Evolutionary conservation across 2,888 invertebrate genomes (phyloP), one percentile per base, ranked within the genome.

Genomic region (Cantharis lateralis): DNA sequence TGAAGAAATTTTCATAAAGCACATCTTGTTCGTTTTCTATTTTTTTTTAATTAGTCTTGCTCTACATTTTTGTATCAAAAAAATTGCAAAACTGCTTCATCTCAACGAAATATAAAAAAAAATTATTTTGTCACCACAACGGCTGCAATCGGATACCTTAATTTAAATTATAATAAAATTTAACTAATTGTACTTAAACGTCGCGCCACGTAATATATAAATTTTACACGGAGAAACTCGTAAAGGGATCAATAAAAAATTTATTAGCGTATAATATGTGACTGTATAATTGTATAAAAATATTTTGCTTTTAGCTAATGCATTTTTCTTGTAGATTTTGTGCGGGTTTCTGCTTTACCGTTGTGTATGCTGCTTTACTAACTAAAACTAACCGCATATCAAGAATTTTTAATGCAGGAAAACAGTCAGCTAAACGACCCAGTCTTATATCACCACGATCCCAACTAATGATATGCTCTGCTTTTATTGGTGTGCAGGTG

Each of bases 381-480:
- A 99, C 99, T 70, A 99, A 99, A 91, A 99, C 99, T 11, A 99
- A 98, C 89, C 91, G 99, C 72, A 99, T 99, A 80, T 95, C 98
- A 0, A 90, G 99, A 69, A 99, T 99, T 86, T 96, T 99, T 89
- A 97, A 98, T 87, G 98, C 98, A n/a, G 96, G 97, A 85, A 98
- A 97, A 87, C 95, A 95, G 84, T 95, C 97, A 18, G 98, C 98
- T 7, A 96, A 97, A 88, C 91, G 98, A 79, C 98, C 98, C 0
- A 94, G 95, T 70, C 97, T 98, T 87, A 98, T 98, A 85, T 96
- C 96, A 1, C 96, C 96, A 0, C 93, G 94, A 84, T 97, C 97
- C 0, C 97, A 98, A 88, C 90, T 96, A 71, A 93, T 95, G 80
- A 96, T 99, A 85, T 98, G 98, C 84, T 92, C 94, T 80, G 94